Conservation (phyloP, 2,888 invertebrate species). For the Tetheella fluctuosa region DNA sequence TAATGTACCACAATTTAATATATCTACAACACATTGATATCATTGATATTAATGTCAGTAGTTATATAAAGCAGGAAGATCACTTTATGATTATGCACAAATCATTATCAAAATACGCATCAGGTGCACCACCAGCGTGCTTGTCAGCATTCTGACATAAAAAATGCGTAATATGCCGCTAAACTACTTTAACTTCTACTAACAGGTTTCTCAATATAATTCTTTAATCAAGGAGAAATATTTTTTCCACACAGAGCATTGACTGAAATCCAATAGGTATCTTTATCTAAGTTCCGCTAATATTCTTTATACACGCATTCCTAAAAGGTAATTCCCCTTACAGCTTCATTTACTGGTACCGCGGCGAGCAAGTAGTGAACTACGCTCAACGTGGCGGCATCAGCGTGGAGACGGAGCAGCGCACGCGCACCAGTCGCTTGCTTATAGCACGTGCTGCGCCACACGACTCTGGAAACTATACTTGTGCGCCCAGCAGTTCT, state of each 20-base stretch:
- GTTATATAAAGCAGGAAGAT: not conserved
- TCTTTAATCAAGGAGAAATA: too few relatives aligned
- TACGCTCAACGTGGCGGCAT: slow-evolving; percentile 94
- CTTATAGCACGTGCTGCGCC: slow-evolving; percentile 93
- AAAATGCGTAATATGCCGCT: too few relatives aligned
- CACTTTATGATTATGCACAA: not conserved
- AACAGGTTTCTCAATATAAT: too few relatives aligned
- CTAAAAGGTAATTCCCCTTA: slow-evolving; percentile 13
- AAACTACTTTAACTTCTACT: too few relatives aligned
- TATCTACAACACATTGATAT: not conserved
- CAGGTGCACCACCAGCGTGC: too few relatives aligned
- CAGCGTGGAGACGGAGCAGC: slow-evolving; percentile 93
- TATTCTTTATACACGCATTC: not conserved
- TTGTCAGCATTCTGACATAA: too few relatives aligned
- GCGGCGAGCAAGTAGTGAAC: slow-evolving; percentile 92
- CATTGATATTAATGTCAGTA: not conserved
- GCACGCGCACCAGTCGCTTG: slow-evolving; percentile 92
- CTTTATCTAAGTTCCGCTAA: too few relatives aligned
- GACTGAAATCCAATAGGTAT: too few relatives aligned
- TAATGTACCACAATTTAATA: not conserved
- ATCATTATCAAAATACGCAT: too few relatives aligned
- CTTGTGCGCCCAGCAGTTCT: slow-evolving; percentile 93
- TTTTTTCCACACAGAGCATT: too few relatives aligned
- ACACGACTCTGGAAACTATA: slow-evolving; percentile 95
- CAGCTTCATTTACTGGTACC: slow-evolving; percentile 93